A percentile compares a stretch with the other conserved stretches of the same genome.
Evolutionary conservation across 2,888 invertebrate genomes (phyloP).

Genomic region (Lithophane socia): DNA sequence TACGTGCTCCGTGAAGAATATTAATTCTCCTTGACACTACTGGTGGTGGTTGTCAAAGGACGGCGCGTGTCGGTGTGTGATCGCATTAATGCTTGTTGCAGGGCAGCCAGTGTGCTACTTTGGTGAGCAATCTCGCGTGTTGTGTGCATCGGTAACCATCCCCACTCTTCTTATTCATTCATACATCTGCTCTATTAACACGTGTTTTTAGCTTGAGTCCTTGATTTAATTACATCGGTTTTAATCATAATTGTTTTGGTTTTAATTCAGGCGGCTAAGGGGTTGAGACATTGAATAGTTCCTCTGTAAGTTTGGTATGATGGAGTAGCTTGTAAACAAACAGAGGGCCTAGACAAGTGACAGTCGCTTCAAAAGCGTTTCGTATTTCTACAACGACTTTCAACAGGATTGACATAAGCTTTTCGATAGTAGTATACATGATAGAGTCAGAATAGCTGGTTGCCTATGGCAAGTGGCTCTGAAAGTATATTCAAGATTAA

Average conservation of each 20-base stretch:
- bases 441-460: too few relatives aligned
- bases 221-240: conserved; percentile 71
- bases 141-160: conserved; percentile 98
- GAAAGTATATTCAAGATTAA: too few relatives aligned
- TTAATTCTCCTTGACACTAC: not conserved
- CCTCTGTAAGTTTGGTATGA: conserved; percentile 33
- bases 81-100: conserved; percentile 91
- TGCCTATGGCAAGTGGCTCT: too few relatives aligned
- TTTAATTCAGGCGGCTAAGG: conserved; percentile 28
- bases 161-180: conserved; percentile 93
- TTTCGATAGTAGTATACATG: too few relatives aligned
- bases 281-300: conserved; percentile 18
- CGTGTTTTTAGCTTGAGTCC: conserved; percentile 81
- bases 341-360: too few relatives aligned
- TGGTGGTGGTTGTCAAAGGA: not conserved
- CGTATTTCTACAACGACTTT: too few relatives aligned
- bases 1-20: not conserved
- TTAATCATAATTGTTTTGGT: conserved; percentile 17
- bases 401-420: too few relatives aligned
- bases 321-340: not conserved
- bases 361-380: too few relatives aligned
- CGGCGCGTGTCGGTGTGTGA: conserved; percentile 78
- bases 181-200: conserved; percentile 87
- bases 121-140: conserved; percentile 98
- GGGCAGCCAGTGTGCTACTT: conserved; percentile 98